Evolutionary conservation across 1,140 invertebrate species (phyloP).

Genomic region (Brachionus rubens): DNA sequence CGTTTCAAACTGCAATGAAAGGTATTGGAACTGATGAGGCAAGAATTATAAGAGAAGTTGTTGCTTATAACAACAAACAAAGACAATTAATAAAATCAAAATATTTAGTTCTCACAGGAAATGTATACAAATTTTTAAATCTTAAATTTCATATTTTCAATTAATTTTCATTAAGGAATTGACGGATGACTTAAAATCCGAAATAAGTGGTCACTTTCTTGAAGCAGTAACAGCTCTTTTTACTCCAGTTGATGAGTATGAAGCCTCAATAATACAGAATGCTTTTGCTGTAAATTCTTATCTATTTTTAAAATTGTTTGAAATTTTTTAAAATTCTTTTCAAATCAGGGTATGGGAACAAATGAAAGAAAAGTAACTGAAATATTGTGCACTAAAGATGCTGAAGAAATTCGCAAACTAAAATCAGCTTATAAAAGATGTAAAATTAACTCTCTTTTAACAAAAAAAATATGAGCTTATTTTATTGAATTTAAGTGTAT

Average conservation of each 20-base stretch:
- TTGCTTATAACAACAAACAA: conserved; percentile 58
- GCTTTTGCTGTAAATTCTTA: conserved; percentile 47
- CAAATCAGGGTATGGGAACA: conserved; percentile 5
- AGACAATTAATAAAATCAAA: conserved; percentile 60
- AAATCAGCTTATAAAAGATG: conserved; percentile 49
- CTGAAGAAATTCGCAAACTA: background rate
- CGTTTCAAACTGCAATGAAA: conserved; percentile 59
- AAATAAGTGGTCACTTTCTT: conserved; percentile 79
- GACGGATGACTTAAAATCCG: conserved; percentile 76
- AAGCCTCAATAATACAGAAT: conserved; percentile 54
- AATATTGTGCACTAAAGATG: conserved; percentile 21
- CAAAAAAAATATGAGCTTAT: too few species aligned
- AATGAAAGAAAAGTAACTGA: conserved; percentile 34
- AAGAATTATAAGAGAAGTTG: conserved; percentile 62
- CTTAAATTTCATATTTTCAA: background rate
- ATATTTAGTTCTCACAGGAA: conserved; percentile 46
- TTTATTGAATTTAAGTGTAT: too few species aligned
- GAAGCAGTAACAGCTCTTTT: conserved; percentile 78
- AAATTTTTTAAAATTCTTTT: too few species aligned
- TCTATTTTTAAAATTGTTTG: background rate
- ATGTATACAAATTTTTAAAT: conserved; percentile 3
- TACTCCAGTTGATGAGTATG: conserved; percentile 61
- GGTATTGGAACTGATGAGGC: conserved; percentile 62
- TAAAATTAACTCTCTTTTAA: too few species aligned
- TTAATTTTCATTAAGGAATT: conserved; percentile 67